Conservation (phyloP, 2,113 vertebrate species). For the Girardinichthys multiradiatus region DNA sequence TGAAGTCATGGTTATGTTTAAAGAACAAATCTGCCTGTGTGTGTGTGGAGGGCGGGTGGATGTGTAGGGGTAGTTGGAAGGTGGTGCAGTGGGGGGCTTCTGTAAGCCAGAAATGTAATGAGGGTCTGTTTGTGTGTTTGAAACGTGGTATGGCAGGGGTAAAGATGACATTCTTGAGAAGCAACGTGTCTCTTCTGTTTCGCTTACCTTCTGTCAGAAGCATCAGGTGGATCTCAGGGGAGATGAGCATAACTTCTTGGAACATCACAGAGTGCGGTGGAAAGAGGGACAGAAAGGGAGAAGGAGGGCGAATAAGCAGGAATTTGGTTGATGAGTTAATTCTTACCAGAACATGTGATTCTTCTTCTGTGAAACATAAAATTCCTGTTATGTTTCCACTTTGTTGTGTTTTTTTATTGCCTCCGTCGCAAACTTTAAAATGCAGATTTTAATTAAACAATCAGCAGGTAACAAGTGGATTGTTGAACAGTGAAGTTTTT, state of each 20-base stretch:
- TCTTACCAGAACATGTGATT: conserved; percentile 48
- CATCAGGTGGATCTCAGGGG: conserved; percentile 72
- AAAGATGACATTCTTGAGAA: conserved; percentile 57
- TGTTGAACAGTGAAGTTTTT: not conserved
- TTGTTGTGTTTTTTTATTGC: not conserved
- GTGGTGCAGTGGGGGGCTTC: not conserved
- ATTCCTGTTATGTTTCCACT: not conserved
- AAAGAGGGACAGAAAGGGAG: conserved; percentile 14
- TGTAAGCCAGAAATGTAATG: no score
- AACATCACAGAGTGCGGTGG: conserved; percentile 29
- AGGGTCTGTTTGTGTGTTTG: conserved; percentile 3
- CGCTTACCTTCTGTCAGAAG: conserved; percentile 70
- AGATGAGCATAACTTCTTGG: conserved; percentile 53
- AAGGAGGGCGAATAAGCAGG: not conserved
- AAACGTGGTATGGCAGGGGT: conserved; percentile 52
- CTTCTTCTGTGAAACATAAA: not conserved
- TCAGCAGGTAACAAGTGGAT: not conserved
- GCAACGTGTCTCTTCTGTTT: conserved; percentile 56
- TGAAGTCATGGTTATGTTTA: conserved; percentile 28
- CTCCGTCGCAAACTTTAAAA: not conserved
- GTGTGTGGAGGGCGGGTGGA: not conserved
- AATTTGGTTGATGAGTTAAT: conserved; percentile 50
- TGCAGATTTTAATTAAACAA: not conserved
- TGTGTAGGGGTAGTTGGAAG: not conserved
- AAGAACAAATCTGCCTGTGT: conserved; percentile 14